Evolutionary conservation across 1,140 invertebrate species (phyloP).

Genomic region (Drosophila repletoides): DNA sequence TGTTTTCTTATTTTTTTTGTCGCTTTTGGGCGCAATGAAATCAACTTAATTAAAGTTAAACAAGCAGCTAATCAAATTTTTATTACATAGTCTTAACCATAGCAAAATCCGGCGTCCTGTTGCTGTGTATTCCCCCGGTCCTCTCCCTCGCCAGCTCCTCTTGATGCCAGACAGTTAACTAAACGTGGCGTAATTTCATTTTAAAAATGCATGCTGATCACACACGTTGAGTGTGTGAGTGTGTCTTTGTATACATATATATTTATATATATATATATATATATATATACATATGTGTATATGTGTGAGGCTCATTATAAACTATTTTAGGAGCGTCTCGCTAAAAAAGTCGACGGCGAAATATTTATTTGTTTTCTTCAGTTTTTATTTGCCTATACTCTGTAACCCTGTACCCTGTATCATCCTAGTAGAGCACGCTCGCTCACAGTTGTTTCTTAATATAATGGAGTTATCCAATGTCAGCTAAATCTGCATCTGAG

Average conservation of each 20-base stretch:
- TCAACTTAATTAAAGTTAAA: constrained; percentile 79
- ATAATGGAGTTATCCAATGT: too few species aligned
- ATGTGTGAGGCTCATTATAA: constrained; percentile 1
- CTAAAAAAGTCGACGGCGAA: background rate
- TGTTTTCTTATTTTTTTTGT: background rate
- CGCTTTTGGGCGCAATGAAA: constrained; percentile 35
- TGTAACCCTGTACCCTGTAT: too few species aligned
- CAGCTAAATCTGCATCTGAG: background rate
- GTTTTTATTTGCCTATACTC: constrained; percentile 1
- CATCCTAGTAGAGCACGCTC: background rate
- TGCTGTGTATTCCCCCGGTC: background rate
- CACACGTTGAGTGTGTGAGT: constrained; percentile 5
- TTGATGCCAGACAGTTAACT: constrained; percentile 36
- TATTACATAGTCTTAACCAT: constrained; percentile 61
- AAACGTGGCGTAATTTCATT: constrained; percentile 73
- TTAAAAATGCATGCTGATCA: constrained; percentile 64
- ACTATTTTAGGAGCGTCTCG: constrained; percentile 8
- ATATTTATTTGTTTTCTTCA: background rate
- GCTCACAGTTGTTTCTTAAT: too few species aligned
- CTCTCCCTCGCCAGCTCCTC: background rate
- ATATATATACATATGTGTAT: background rate
- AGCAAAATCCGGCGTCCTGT: background rate
- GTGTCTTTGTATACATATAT: background rate
- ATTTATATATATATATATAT: background rate
- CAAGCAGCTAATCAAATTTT: constrained; percentile 80